A percentile compares a stretch with the other conserved stretches of the same genome.
phyloP scores from a whole-genome alignment of 2,113 vertebrate genomes.

The Ciconia boyciana region DNA sequence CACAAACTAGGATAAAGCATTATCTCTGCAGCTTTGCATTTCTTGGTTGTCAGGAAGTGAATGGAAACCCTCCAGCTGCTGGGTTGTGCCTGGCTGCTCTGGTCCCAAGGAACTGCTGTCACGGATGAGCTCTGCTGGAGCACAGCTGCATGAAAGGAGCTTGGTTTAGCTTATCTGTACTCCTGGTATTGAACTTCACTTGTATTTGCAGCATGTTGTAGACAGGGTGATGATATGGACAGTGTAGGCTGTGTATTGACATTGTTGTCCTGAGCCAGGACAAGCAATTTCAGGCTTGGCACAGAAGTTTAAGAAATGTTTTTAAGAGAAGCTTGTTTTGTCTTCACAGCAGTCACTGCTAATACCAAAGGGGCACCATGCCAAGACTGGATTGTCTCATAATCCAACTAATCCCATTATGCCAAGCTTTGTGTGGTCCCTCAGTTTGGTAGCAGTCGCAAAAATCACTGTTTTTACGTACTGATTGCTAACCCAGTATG shows the following conservation, averaged over 20 bases:
- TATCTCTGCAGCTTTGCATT: neutral
- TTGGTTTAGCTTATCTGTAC: neutral
- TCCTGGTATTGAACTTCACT: neutral
- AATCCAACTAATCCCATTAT: conserved; percentile 1
- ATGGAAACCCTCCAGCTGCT: neutral
- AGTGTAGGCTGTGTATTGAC: neutral
- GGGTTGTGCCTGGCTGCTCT: neutral
- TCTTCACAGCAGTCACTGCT: neutral
- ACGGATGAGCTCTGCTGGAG: accelerated
- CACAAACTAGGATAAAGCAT: neutral
- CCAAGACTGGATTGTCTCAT: neutral
- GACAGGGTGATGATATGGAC: neutral
- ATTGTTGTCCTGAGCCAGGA: neutral
- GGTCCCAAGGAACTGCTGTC: neutral
- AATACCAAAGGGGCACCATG: neutral
- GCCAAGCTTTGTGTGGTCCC: neutral
- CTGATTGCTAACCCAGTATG: neutral
- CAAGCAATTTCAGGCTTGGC: neutral
- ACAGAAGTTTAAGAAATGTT: neutral
- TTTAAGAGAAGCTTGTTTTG: neutral
- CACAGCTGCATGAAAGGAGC: neutral
- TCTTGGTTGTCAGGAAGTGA: neutral
- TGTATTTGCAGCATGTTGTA: neutral
- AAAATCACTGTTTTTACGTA: neutral
- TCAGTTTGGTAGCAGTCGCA: neutral